Evolutionary conservation across 2,888 invertebrate genomes (phyloP).

Genomic region (Tridacna gigas): DNA sequence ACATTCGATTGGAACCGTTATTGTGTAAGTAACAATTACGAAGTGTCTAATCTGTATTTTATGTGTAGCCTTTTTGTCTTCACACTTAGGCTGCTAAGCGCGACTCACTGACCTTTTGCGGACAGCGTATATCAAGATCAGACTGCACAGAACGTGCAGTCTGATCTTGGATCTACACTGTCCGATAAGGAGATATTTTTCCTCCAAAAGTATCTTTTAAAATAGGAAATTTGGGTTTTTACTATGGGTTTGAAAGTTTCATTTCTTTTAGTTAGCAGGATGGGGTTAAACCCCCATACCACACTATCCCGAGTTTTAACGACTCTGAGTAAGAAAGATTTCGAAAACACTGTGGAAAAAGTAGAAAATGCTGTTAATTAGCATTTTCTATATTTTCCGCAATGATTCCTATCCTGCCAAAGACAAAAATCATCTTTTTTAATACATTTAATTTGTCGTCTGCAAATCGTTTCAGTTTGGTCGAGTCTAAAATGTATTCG

Average conservation of each 20-base stretch:
- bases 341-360: neutral
- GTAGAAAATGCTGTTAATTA: neutral
- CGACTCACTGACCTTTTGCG: neutral
- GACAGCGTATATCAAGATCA: neutral
- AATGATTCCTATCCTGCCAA: neutral
- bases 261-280: too few species aligned
- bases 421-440: too few species aligned
- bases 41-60: neutral
- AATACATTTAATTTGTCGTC: neutral
- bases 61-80: neutral
- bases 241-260: too few species aligned
- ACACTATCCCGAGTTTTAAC: too few species aligned
- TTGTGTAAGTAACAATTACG: conserved; percentile 14
- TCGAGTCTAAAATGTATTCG: too few species aligned
- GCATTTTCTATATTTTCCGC: neutral
- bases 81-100: too few species aligned
- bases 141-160: neutral
- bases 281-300: too few species aligned
- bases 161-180: too few species aligned
- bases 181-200: too few species aligned
- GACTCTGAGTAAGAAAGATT: neutral
- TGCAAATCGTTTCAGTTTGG: too few species aligned
- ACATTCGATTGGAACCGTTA: neutral
- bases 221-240: too few species aligned
- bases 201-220: too few species aligned